Evolutionary conservation across 2,888 invertebrate species (phyloP).

Genomic region (Dynastes hyllus): DNA sequence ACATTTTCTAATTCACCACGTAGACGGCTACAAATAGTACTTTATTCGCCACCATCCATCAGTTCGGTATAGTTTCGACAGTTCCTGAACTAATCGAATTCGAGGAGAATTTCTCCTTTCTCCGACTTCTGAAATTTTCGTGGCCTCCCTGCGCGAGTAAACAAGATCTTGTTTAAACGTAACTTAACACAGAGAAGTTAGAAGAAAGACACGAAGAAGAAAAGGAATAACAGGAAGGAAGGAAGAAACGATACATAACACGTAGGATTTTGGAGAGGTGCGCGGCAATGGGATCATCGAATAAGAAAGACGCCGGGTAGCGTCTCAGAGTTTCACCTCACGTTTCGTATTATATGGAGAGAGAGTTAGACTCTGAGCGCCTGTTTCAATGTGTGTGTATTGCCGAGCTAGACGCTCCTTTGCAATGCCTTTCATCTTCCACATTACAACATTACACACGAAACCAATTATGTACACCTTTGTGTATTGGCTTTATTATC

Average conservation of each 20-base stretch:
- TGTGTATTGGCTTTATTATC: constrained; percentile 69
- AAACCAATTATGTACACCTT: constrained; percentile 71
- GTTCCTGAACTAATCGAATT: constrained; percentile 54
- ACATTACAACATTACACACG: constrained; percentile 70
- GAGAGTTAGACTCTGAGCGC: constrained; percentile 21
- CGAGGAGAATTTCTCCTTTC: constrained; percentile 45
- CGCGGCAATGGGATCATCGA: background rate
- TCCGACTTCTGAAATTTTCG: background rate
- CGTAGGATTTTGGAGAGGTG: background rate
- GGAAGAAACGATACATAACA: too few species aligned
- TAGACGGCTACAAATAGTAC: too few species aligned
- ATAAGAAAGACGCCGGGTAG: background rate
- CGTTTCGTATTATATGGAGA: constrained; percentile 67
- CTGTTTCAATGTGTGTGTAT: background rate
- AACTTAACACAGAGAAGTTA: background rate
- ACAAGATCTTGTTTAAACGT: background rate
- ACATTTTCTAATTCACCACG: too few species aligned
- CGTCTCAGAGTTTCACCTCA: constrained; percentile 63
- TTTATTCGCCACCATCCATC: too few species aligned
- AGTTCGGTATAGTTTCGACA: background rate
- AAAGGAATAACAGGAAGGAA: background rate
- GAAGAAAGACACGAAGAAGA: background rate
- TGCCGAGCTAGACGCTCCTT: constrained; percentile 59
- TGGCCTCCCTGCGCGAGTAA: background rate
- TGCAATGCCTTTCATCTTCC: constrained; percentile 69